Conservation (phyloP, 2,113 vertebrate genomes). For the Micromys minutus region DNA sequence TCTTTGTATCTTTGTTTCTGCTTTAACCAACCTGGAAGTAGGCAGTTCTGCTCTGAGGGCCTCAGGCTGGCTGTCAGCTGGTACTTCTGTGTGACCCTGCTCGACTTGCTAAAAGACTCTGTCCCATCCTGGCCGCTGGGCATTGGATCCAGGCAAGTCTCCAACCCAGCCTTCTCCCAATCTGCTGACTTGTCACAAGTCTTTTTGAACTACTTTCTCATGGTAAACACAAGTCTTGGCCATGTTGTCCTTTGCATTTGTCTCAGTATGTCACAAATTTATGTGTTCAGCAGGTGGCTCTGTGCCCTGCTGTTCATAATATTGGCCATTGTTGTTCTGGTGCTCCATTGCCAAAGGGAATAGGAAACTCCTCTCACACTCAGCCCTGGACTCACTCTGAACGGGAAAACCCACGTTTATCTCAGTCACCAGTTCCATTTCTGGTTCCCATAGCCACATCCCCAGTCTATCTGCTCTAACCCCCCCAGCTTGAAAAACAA, state of each 20-base stretch:
- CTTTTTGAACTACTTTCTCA: not conserved
- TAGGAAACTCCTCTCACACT: not conserved
- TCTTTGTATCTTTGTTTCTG: not conserved
- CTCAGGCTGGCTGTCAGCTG: not conserved
- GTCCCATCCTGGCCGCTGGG: not conserved
- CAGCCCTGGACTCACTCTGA: not conserved
- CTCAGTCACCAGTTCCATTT: not conserved
- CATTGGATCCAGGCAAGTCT: not conserved
- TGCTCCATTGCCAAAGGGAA: not conserved
- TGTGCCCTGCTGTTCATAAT: not conserved
- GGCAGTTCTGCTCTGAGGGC: not conserved
- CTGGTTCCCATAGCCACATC: not conserved
- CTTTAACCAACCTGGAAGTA: not conserved
- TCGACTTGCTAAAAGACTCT: not conserved
- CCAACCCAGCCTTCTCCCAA: not conserved
- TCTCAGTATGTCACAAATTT: not conserved
- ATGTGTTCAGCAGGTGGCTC: not conserved
- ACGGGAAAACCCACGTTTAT: not conserved
- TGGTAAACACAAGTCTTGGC: not conserved
- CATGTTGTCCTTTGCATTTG: not conserved
- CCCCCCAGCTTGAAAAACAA: not conserved
- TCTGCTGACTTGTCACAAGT: not conserved
- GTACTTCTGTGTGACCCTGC: not conserved
- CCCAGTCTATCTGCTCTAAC: not conserved
- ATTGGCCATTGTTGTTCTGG: not conserved